These are phyloP conservation scores for Oligia strigilis DNA, from an alignment of 2,888 invertebrate species.

Conservation along the genomic window DNA sequence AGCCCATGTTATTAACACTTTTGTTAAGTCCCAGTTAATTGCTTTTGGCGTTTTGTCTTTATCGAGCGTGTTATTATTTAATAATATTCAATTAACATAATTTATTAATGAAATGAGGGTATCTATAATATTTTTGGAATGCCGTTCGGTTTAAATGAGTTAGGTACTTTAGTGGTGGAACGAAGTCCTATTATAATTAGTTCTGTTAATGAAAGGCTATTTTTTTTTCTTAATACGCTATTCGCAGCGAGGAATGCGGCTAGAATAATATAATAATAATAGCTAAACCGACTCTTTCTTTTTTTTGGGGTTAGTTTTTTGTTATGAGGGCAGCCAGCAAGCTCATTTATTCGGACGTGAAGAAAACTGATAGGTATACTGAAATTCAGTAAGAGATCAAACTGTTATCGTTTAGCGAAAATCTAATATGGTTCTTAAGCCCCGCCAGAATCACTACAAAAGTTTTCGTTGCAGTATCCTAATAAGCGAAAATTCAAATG, in stretches of 20 bases:
- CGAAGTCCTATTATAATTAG: constrained; percentile 6
- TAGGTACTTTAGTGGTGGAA: constrained; percentile 1
- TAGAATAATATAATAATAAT: too few relatives aligned
- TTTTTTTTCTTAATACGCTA: background rate
- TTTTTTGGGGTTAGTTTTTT: background rate
- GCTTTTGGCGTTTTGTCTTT: constrained; percentile 43
- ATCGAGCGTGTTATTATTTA: constrained; percentile 54
- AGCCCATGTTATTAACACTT: constrained; percentile 44
- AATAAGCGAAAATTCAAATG: background rate
- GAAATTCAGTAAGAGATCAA: background rate
- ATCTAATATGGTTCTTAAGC: background rate
- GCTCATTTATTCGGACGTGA: background rate
- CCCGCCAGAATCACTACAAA: background rate
- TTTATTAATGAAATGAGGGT: constrained; percentile 41
- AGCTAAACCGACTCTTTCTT: background rate
- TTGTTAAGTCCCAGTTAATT: constrained; percentile 46
- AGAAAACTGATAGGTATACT: background rate
- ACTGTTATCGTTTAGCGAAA: background rate
- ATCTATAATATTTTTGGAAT: constrained; percentile 27
- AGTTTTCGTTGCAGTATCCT: background rate
- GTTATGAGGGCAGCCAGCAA: background rate
- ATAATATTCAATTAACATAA: constrained; percentile 42
- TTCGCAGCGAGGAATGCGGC: background rate
- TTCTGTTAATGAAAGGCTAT: constrained; percentile 2
- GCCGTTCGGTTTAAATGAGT: constrained; percentile 11